Evolutionary conservation across 2,888 invertebrate genomes (phyloP).

Genomic region (Xestoiulus laeticollis): DNA sequence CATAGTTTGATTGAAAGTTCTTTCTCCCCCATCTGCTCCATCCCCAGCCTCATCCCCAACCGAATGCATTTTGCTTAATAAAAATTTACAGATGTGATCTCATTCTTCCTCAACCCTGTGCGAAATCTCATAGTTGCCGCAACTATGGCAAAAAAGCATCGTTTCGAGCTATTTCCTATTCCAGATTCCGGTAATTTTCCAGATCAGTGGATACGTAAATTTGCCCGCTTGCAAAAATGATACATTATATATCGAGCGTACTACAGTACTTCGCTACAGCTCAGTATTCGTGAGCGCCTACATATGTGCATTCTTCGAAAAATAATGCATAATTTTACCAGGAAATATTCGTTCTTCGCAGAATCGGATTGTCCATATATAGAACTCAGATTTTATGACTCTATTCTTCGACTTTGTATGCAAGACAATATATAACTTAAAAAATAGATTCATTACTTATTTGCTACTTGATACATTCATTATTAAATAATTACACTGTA

Average conservation of each 20-base stretch:
- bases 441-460: too few species aligned
- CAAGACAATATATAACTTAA: too few species aligned
- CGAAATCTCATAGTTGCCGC: neutral
- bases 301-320: neutral
- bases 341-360: constrained; percentile 18
- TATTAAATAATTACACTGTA: too few species aligned
- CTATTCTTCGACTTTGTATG: too few species aligned
- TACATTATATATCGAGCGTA: neutral
- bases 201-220: constrained; percentile 44
- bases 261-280: neutral
- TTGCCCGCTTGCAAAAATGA: constrained; percentile 44
- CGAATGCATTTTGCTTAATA: constrained; percentile 21
- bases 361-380: neutral
- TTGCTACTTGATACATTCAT: too few species aligned
- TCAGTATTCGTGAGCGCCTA: neutral
- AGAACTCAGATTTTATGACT: too few species aligned
- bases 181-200: constrained; percentile 46
- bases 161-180: constrained; percentile 43
- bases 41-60: neutral
- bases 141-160: neutral
- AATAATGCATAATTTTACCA: neutral
- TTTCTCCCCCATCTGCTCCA: neutral
- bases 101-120: neutral
- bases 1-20: constrained; percentile 5
- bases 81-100: constrained; percentile 20